Percentiles rank a stretch among this genome's conserved stretches.
phyloP scores from a whole-genome alignment of 2,888 invertebrate genomes.

The Hydraecia micacea region DNA sequence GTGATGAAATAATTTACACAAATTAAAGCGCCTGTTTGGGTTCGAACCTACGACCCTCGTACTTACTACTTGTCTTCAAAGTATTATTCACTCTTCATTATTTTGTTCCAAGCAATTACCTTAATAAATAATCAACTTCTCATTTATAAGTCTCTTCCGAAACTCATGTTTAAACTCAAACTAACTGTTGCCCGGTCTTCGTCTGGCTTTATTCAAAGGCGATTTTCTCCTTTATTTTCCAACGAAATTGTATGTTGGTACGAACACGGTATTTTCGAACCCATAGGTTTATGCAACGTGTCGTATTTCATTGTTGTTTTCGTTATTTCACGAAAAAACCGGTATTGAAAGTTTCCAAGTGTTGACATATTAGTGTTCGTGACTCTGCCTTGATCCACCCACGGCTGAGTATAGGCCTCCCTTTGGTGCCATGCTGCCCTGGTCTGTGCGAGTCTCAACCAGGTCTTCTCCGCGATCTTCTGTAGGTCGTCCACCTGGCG shows the following conservation, averaged over 20 bases:
- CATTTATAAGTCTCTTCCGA: neutral
- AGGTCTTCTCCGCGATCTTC: neutral
- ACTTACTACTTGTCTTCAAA: slow-evolving; percentile 1
- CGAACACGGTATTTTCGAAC: neutral
- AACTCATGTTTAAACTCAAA: neutral
- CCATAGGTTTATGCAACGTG: neutral
- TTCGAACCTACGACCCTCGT: too few relatives aligned
- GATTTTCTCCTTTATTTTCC: neutral
- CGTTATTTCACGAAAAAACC: neutral
- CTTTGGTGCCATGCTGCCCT: neutral
- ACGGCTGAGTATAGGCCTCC: neutral
- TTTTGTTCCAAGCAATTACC: neutral
- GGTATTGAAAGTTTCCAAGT: neutral
- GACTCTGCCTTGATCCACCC: neutral
- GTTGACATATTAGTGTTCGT: neutral
- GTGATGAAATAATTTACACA: too few relatives aligned
- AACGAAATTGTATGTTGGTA: neutral
- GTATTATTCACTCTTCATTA: neutral
- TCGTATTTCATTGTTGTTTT: neutral
- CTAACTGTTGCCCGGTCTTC: neutral
- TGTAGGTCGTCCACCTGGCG: neutral
- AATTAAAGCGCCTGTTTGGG: too few relatives aligned
- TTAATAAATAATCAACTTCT: neutral
- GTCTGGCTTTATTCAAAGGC: neutral
- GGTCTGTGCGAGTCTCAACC: neutral